Evolutionary conservation across 1,140 invertebrate species (phyloP), one percentile per base, ranked within the genome.

Genomic region (Leptinotarsa undecemlineata): DNA sequence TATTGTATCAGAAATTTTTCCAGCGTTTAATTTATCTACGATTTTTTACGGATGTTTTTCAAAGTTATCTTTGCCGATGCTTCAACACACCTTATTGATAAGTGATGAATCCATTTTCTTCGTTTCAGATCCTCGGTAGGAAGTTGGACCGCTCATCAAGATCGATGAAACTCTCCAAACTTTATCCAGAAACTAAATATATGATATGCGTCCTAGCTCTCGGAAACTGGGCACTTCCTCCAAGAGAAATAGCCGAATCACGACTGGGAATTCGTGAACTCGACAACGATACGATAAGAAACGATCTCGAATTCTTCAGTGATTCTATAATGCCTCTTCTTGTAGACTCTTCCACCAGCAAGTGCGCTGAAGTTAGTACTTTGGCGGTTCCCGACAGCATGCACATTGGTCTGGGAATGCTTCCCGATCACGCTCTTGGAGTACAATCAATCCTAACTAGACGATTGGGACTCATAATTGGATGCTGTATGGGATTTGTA

Each of bases 201-300:
- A 88, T 91, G 69, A 92, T 97, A 78, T 97, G 95, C 84, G 93
- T 96, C 21, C 87, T 95, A 73, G 94, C 94, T 3, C 86, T 94
- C 33, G 93, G 93, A 71, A 92, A 91, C 84, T 92, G 92, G 88
- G 84, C 84, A 26, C 82, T 85, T 2, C 68, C 82, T 4, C 81
- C 79, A 13, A 85, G 84, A 61, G 84, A 87, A 19, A 77, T 82
- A 17, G 85, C 87, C 0, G 85, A 87, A 77, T 86, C 86, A 68
- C 51, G 51, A 5, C 51, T 57, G 17, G 51, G 51, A 19, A 87
- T 85, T 62, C 82, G 85, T 33, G 79, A 83, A 62, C 85, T 86
- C 64, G 86, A 87, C 74, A 89, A 87, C 71, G 84, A 86, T 42
- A 86, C 84, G 17, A 14, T 17, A 15, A 3, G 51, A 4, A 67